Evolutionary conservation across 2,113 vertebrate species (phyloP), one percentile per base, ranked within the genome.

Genomic region (Spizaetus ornatus): DNA sequence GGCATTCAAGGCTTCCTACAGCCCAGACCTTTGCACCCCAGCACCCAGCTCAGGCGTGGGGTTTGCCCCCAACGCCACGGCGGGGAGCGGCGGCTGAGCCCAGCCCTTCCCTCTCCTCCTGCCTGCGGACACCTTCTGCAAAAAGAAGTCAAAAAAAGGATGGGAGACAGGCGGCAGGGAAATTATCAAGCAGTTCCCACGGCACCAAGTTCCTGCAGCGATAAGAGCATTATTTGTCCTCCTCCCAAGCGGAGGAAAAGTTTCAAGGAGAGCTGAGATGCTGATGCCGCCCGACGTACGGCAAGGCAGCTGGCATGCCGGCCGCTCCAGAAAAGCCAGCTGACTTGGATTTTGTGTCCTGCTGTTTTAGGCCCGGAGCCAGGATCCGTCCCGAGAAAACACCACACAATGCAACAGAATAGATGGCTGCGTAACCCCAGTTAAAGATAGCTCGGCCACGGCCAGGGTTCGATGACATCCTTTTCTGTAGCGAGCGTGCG

Each of bases 401-500:
- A 3, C 23, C 65, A 11, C 78, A 62, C 78, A 45, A 34, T 5
- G 36, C 20, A 29, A 27, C 7, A 16, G 59, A 56, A 43, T 1
- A 29, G 88, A 52, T 40, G 58, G 67, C 84, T 81, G 58, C 13
- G 1, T 34, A 84, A 43, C 36, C 72, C 82, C 25, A 0, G 86
- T 43, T 71, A 91, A 82, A 80, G 83, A 79, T 20, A 93, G 87
- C 76, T 63, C 0, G 1, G 65, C 71, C 27, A 2, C 3, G 6
- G 82, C 69, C 69, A 2, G 6, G 26, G 9, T 29, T 40, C 13
- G 0, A 1, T 16, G 38, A 74, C 69, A 47, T 20, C 59, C 29
- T 66, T 52, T 61, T 66, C 55, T 4, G 11, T 6, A 32, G 63
- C 0, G 9, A 77, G 65, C 6, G 0, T 5, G 50, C 2, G 1